Evolutionary conservation across 2,797 vertebrate genomes (phyloP), one percentile per base, ranked within the genome.

Genomic region (Melanotaenia boesemani): DNA sequence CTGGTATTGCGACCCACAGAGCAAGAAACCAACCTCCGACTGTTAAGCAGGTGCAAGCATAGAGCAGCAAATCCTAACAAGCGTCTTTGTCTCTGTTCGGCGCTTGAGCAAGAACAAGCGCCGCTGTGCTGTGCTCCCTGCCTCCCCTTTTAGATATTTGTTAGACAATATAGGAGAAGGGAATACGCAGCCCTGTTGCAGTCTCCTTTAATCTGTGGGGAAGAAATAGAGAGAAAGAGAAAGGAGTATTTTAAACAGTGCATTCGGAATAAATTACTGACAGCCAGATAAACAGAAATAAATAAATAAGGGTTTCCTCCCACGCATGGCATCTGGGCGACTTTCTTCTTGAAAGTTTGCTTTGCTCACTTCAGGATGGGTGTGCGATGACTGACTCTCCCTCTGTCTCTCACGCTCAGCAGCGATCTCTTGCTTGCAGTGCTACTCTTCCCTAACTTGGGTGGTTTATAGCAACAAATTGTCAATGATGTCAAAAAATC

Each of bases 341-440:
- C 92, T 92, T 94, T 93, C 87, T 92, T 93, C 90, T 92, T 92
- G 90, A 93, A 94, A 93, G 92, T 95, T 94, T 91, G 83, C 92
- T 93, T 89, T 94, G 91, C 93, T 93, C 81, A 84, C 85, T 89
- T 93, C 89, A 90, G 82, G 86, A 91, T 88, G 82, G 82, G 80
- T 81, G 84, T 84, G 77, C 64, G 11, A 36, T 34, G 28, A 72
- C 69, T 64, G 16, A 61, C 56, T 55, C 61, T 63, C 26, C 22
- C 50, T 57, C 20, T 77, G 57, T 48, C 67, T 78, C 69, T 37
- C 64, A 4, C 59, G 68, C 70, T 61, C 59, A 67, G 76, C 76
- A 70, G 76, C 59, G 48, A 65, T 18, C 70, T 18, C 81, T 64
- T 44, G 7, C 69, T 76, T 67, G 60, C 81, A 63, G 67, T 60